Conservation (phyloP, 2,888 invertebrate genomes). For the Drosophila formosana region DNA sequence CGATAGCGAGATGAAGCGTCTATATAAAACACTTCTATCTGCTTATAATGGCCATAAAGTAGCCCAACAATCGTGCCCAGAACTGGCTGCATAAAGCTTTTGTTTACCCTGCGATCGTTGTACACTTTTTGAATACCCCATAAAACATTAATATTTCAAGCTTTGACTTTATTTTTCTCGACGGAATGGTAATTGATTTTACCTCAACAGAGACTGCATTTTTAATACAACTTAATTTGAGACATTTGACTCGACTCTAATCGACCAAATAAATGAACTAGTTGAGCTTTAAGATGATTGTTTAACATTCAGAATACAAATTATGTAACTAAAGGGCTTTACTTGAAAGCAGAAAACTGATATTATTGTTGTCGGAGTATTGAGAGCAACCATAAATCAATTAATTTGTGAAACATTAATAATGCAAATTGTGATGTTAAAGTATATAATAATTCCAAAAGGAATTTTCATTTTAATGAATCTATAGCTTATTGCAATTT, state of each 20-base stretch:
- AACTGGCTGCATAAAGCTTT: background rate
- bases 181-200: background rate
- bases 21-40: slow-evolving; percentile 7
- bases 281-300: no score
- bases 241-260: background rate
- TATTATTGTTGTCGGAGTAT: no score
- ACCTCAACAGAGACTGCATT: background rate
- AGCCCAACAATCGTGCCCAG: background rate
- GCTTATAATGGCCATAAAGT: slow-evolving; percentile 5
- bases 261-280: background rate
- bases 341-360: no score
- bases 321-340: no score
- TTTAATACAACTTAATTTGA: background rate
- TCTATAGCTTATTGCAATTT: no score
- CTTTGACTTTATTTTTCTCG: background rate
- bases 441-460: no score
- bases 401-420: no score
- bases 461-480: no score
- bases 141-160: background rate
- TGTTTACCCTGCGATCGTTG: background rate
- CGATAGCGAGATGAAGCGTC: background rate
- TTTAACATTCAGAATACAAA: no score
- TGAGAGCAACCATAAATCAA: no score
- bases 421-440: no score
- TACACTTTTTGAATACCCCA: background rate